Conservation (phyloP, 2,113 vertebrate species). For the Myotis lucifugus region DNA sequence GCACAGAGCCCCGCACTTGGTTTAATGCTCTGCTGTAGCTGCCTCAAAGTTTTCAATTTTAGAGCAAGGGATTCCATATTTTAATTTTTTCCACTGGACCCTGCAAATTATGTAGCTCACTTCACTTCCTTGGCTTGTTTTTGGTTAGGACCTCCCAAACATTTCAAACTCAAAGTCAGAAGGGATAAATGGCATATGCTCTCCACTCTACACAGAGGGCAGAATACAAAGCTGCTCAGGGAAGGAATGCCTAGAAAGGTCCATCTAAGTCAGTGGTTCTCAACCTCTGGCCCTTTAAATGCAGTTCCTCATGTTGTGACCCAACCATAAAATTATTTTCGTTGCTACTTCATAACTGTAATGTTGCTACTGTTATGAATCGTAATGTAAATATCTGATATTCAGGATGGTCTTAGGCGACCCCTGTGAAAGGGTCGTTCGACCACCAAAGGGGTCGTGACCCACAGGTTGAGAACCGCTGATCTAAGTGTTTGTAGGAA, state of each 20-base stretch:
- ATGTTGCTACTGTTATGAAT: no score
- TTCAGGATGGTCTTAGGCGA: no score
- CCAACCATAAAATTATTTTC: no score
- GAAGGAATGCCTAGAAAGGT: background rate
- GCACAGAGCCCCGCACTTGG: accelerated
- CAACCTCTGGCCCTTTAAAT: no score
- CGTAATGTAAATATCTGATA: no score
- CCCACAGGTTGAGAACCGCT: no score
- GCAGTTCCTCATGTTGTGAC: no score
- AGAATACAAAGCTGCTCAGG: background rate
- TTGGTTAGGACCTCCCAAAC: background rate
- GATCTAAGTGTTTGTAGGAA: background rate
- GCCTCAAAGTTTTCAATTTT: background rate
- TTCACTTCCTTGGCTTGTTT: background rate
- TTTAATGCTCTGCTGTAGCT: background rate
- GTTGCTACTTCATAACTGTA: no score
- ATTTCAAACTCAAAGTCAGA: background rate
- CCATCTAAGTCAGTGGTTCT: background rate
- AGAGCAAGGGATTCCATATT: background rate
- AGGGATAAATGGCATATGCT: background rate
- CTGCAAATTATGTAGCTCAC: background rate
- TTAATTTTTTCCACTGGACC: background rate
- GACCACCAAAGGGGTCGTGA: no score
- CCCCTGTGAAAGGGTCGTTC: no score
- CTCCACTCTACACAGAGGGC: no score